A percentile compares a stretch with the other conserved stretches of the same genome.
phyloP scores from a whole-genome alignment of 2,888 invertebrate genomes.

The Temnothorax unifasciatus region DNA sequence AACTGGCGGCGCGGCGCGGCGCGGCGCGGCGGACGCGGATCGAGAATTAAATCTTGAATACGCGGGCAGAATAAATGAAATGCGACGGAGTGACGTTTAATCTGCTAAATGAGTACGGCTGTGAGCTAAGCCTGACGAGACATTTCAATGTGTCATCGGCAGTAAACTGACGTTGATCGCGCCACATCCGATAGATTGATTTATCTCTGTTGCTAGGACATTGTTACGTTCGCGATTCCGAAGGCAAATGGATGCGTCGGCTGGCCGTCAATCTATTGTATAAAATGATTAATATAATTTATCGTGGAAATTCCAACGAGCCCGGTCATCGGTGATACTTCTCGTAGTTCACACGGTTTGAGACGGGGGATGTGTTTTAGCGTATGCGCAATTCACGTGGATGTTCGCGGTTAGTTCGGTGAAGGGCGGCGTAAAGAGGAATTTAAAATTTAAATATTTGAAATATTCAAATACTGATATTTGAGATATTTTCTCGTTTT shows the following conservation, averaged over 20 bases:
- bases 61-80: not conserved
- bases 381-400: not conserved
- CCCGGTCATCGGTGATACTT: not conserved
- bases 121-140: constrained; percentile 26
- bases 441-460: not conserved
- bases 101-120: constrained; percentile 39
- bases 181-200: constrained; percentile 49
- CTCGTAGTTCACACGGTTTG: not conserved
- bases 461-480: constrained; percentile 6
- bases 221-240: constrained; percentile 41
- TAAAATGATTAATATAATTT: constrained; percentile 55
- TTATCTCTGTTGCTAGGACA: constrained; percentile 46
- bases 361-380: not conserved
- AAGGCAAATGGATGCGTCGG: constrained; percentile 51
- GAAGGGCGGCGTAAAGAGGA: not conserved
- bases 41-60: constrained; percentile 37
- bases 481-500: not conserved
- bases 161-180: constrained; percentile 53
- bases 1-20: too few relatives aligned
- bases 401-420: not conserved
- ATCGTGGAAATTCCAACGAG: constrained; percentile 32
- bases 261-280: constrained; percentile 46
- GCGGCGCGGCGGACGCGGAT: not conserved
- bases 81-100: constrained; percentile 11
- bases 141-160: constrained; percentile 47